Percentiles rank a stretch among this genome's conserved stretches.
These are phyloP conservation scores for Mustelus asterias DNA, from an alignment of 2,113 vertebrate species.

Conservation along the genomic window DNA sequence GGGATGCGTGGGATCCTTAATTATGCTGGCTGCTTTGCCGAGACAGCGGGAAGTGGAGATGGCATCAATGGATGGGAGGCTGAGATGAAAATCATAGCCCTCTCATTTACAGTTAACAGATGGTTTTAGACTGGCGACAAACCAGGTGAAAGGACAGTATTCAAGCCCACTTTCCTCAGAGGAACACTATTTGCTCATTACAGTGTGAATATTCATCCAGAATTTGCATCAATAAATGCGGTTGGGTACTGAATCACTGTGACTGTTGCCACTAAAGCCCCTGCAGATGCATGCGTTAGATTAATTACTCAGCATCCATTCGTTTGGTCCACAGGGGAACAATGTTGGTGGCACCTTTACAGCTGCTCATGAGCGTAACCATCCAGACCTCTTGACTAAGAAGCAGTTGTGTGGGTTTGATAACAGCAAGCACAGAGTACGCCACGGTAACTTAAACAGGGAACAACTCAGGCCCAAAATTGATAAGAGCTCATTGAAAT, in stretches of 20 bases:
- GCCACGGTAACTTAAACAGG: background rate
- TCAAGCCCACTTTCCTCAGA: background rate
- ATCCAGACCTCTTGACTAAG: background rate
- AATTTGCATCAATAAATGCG: background rate
- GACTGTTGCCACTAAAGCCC: background rate
- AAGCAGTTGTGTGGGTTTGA: background rate
- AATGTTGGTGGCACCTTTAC: background rate
- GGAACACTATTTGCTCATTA: background rate
- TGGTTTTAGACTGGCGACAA: background rate
- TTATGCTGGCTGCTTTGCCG: no score
- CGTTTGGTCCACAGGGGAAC: background rate
- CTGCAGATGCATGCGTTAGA: background rate
- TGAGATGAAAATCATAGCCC: background rate
- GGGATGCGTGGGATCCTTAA: no score
- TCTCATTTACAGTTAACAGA: background rate
- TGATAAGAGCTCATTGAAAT: background rate
- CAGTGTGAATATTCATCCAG: background rate
- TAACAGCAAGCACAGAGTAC: background rate
- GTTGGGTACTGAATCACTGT: background rate
- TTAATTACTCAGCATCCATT: background rate
- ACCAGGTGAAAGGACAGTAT: background rate
- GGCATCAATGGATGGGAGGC: no score
- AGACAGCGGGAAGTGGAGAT: no score
- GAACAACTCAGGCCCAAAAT: background rate
- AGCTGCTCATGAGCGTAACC: background rate